Evolutionary conservation across 2,113 vertebrate genomes (phyloP).

Genomic region (Rhombomys opimus): DNA sequence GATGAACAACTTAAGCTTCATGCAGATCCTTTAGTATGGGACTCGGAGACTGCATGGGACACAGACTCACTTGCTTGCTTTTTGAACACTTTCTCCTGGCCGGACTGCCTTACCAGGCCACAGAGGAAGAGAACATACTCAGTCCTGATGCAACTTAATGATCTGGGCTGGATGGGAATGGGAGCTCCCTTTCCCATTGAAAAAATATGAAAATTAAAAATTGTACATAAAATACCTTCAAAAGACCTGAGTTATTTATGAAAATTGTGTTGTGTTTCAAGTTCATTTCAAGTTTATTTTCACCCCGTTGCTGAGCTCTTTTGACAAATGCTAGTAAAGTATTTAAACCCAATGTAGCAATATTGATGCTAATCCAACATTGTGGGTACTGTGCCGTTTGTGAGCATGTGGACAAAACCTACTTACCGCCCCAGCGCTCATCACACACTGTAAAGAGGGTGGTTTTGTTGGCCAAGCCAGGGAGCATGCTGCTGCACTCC

Average conservation of each 20-base stretch:
- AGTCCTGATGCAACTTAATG: no score
- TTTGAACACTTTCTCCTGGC: no score
- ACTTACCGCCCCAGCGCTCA: constrained; percentile 96
- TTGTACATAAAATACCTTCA: background rate
- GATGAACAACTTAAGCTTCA: no score
- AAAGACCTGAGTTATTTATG: background rate
- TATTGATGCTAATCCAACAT: no score
- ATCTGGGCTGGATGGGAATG: no score
- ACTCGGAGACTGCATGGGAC: no score
- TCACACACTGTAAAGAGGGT: constrained; percentile 97
- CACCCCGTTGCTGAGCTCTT: background rate
- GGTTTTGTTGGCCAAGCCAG: constrained; percentile 96
- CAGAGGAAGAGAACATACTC: no score
- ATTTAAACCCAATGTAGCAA: background rate
- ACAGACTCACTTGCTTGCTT: no score
- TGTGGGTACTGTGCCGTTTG: background rate
- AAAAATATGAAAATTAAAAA: background rate
- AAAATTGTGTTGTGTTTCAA: background rate
- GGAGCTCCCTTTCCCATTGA: background rate
- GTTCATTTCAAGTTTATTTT: background rate
- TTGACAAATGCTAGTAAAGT: background rate
- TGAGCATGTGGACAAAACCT: fast-evolving
- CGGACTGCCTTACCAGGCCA: no score
- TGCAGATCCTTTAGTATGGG: no score
- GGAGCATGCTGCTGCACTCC: constrained; percentile 95